Evolutionary conservation across 1,140 invertebrate genomes (phyloP), one percentile per base, ranked within the genome.

Genomic region (Lasioglossum baleicum): DNA sequence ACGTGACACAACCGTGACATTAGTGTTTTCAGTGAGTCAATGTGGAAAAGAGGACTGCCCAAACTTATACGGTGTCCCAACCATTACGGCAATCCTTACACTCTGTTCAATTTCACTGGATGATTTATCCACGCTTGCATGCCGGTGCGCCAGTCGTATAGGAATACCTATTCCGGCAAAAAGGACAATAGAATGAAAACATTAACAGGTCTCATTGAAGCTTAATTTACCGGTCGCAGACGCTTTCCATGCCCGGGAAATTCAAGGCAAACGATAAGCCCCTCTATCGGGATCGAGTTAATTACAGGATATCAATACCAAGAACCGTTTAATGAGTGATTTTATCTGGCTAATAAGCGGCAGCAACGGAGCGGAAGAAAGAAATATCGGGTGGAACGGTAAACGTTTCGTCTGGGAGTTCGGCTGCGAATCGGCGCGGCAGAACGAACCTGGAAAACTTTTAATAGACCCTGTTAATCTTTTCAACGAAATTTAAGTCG

Each of bases 221-320:
- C 51, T 53, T 5, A 20, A 35, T 20, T 53, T 20, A 20, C 51
- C 51, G 44, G 15, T 56, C 4, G 51, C 51, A 58, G n/a, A 58
- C 20, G 7, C n/a, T 58, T 20, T n/a, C 56, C n/a, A 20, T 7
- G 11, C 51, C 56, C 7, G 48, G 22, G 7, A 3, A 70, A 20
- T 75, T 40, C 22, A n/a, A 15, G n/a, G 15, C 31, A 13, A 48
- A 74, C 20, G 40, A 56, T 13, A 48, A 56, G n/a, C 17, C 56
- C 72, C 26, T 35, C 26, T 40, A 75, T 75, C 48, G 63, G 44
- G 40, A 65, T 53, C n/a, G 48, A 44, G 74, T 60, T 75, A 75
- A 75, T 75, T 75, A n/a, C 63, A 31, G 65, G 64, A 11, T 75
- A 75, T 75, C 74, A 51, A 75, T 75, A 75, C 22, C 74, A 75